These are phyloP conservation scores for Ginglymostoma cirratum DNA, from an alignment of 2,113 vertebrate genomes.

Conservation along the genomic window DNA sequence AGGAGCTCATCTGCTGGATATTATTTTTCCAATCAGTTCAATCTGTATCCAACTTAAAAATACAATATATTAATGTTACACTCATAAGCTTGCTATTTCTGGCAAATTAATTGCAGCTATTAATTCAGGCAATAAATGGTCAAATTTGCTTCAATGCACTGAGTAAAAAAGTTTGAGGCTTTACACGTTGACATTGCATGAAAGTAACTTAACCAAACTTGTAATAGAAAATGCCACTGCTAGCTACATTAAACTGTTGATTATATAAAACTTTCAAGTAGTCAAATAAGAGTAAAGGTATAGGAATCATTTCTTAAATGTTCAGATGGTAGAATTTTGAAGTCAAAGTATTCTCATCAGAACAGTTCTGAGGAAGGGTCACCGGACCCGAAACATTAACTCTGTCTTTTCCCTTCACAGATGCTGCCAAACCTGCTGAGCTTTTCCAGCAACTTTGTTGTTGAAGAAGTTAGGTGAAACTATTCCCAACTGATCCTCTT, in stretches of 20 bases:
- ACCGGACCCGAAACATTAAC: too few relatives aligned
- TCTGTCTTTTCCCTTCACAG: too few relatives aligned
- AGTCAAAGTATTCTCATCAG: neutral
- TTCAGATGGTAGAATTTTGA: neutral
- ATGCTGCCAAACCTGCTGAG: too few relatives aligned
- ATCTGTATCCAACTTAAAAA: neutral
- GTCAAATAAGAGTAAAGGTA: neutral
- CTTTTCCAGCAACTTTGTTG: too few relatives aligned
- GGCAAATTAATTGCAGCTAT: neutral
- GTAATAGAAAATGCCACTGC: neutral
- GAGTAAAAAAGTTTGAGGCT: neutral
- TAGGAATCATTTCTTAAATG: neutral
- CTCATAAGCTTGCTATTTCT: neutral
- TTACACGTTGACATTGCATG: neutral
- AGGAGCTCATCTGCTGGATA: neutral
- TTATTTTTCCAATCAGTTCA: neutral
- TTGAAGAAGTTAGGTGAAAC: too few relatives aligned
- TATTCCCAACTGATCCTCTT: too few relatives aligned
- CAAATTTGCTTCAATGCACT: neutral
- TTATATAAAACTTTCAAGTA: neutral
- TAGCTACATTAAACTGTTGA: neutral
- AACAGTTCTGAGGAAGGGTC: too few relatives aligned
- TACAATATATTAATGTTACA: neutral
- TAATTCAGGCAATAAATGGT: neutral
- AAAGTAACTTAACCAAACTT: neutral